Evolutionary conservation across 1,140 invertebrate species (phyloP), one percentile per base, ranked within the genome.

Genomic region (Drosophila erecta): DNA sequence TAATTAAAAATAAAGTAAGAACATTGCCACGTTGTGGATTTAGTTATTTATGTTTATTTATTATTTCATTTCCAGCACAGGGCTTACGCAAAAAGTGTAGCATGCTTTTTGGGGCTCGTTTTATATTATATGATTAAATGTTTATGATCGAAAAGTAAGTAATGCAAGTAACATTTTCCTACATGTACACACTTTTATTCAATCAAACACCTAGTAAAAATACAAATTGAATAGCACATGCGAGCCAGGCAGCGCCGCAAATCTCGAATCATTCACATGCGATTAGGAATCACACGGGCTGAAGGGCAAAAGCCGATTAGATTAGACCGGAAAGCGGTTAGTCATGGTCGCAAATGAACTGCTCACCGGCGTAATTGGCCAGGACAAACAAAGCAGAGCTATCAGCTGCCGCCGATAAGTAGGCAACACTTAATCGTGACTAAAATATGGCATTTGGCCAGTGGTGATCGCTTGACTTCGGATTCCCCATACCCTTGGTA

Each of bases 321-420:
- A 76, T 75, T 66, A 65, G 35, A 17, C n/a, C 54, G 60, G 37
- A 75, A 76, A 76, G 49, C 60, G 40, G 24, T 75, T 76, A 49
- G 72, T 76, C 72, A 76, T 58, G 72, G 60, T 51, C 10, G 41
- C 61, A 66, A 76, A 76, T 76, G 61, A 76, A 75, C 43, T 50
- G 56, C 33, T 47, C 20, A n/a, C 24, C 27, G 30, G n/a, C 33
- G 38, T 22, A 54, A 55, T 49, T 65, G 53, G 24, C 35, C 57
- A 15, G 22, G 14, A 37, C 46, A 38, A 57, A 65, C 55, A 65
- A 49, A 38, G 44, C 54, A 12, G 27, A 33, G n/a, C 59, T 56
- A 62, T 46, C 58, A 33, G 46, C 24, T 5, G 14, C 43, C 22
- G 58, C 59, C 54, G 72, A 75, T 75, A 75, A 75, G 47, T 75